phyloP scores from a whole-genome alignment of 2,113 vertebrate genomes.

The Brachyhypopomus occidentalis region DNA sequence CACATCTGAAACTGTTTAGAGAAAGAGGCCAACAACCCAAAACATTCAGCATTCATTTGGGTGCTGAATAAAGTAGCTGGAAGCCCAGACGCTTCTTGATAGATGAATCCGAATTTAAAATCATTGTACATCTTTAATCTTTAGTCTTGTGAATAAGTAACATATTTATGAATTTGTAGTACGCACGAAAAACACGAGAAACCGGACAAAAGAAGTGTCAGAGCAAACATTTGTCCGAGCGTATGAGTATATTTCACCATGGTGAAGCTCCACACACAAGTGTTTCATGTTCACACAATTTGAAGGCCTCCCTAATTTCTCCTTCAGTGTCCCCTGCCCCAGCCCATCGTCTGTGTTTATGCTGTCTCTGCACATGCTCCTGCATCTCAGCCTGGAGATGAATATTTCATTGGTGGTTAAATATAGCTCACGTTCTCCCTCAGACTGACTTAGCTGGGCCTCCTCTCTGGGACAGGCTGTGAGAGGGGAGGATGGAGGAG shows the following conservation, averaged over 20 bases:
- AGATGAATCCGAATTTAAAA: constrained; percentile 40
- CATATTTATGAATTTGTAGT: constrained; percentile 26
- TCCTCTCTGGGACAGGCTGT: constrained; percentile 39
- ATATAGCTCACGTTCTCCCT: constrained; percentile 52
- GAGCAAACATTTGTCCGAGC: constrained; percentile 24
- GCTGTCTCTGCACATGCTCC: constrained; percentile 58
- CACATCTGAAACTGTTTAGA: neutral
- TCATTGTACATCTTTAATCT: constrained; percentile 35
- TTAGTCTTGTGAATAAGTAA: constrained; percentile 40
- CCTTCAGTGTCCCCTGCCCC: constrained; percentile 22
- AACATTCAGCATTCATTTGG: constrained; percentile 29
- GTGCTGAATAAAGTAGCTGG: constrained; percentile 4
- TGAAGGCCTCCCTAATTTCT: constrained; percentile 5
- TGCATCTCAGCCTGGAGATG: constrained; percentile 47
- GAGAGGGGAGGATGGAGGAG: constrained; percentile 14
- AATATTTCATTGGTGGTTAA: constrained; percentile 61
- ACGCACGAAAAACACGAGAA: neutral
- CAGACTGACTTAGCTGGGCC: constrained; percentile 42
- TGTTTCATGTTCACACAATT: neutral
- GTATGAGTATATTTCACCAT: neutral
- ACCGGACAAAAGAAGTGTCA: constrained; percentile 18
- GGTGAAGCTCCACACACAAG: neutral
- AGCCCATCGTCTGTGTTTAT: constrained; percentile 47
- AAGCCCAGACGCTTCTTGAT: constrained; percentile 11
- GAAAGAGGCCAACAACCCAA: neutral